These are phyloP conservation scores for Pycnomerus fuliginosus DNA, from an alignment of 2,888 invertebrate genomes.

Conservation along the genomic window DNA sequence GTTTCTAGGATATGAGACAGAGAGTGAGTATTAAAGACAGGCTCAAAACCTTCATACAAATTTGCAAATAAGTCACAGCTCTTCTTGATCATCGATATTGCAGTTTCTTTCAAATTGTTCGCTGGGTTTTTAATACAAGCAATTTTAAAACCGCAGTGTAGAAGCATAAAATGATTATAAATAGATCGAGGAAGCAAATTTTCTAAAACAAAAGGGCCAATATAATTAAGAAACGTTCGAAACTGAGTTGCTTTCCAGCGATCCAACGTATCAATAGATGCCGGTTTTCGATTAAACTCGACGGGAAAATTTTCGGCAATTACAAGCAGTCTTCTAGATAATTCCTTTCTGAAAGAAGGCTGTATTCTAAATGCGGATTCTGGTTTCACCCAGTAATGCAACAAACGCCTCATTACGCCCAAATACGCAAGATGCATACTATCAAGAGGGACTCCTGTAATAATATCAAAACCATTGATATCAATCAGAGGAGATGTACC, in stretches of 20 bases:
- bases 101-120: no score
- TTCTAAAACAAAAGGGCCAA: constrained; percentile 24
- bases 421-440: constrained; percentile 32
- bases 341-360: neutral
- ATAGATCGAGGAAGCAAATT: constrained; percentile 17
- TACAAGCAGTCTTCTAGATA: neutral
- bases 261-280: constrained; percentile 27
- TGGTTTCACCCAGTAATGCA: constrained; percentile 29
- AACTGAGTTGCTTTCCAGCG: constrained; percentile 34
- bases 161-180: constrained; percentile 26
- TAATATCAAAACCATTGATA: no score
- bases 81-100: no score
- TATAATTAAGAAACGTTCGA: constrained; percentile 28
- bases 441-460: constrained; percentile 27
- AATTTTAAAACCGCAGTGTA: no score
- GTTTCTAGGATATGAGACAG: no score
- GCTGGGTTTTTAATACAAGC: no score
- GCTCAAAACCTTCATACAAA: no score
- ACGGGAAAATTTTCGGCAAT: constrained; percentile 25
- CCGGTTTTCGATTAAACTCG: constrained; percentile 34
- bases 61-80: no score
- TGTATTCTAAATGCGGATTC: constrained; percentile 17
- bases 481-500: constrained; percentile 24
- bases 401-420: constrained; percentile 29
- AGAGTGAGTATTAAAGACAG: no score